These are phyloP conservation scores for Oreotrochilus melanogaster DNA, from an alignment of 2,113 vertebrate genomes.

Conservation along the genomic window DNA sequence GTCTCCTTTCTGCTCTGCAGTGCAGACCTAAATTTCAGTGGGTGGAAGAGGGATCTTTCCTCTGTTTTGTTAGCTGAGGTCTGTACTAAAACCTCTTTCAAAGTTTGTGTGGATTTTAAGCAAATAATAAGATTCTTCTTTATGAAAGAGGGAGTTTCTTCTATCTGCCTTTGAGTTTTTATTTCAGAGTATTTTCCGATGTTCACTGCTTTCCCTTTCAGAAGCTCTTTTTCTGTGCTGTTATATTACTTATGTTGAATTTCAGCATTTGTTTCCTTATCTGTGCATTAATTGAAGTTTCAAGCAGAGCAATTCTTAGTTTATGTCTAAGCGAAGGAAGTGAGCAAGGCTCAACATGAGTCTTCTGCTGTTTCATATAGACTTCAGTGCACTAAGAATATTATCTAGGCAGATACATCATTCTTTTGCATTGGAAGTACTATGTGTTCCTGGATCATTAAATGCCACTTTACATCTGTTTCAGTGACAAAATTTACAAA, in stretches of 20 bases:
- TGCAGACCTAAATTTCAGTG: background rate
- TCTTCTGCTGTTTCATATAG: background rate
- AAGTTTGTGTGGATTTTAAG: background rate
- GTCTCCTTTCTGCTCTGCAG: background rate
- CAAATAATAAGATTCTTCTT: background rate
- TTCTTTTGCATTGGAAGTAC: background rate
- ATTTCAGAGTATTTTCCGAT: background rate
- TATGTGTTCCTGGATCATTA: constrained; percentile 11
- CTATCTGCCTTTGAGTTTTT: background rate
- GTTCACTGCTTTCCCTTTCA: constrained; percentile 15
- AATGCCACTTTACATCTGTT: background rate
- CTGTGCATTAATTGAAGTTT: background rate
- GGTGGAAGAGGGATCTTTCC: background rate
- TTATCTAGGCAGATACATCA: background rate
- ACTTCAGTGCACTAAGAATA: background rate
- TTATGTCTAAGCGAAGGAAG: constrained; percentile 12
- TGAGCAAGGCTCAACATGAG: background rate
- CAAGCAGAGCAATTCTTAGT: constrained; percentile 5
- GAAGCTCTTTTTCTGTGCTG: background rate
- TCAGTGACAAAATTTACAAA: background rate
- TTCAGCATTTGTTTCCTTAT: constrained; percentile 34
- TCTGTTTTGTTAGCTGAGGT: background rate
- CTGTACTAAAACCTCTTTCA: background rate
- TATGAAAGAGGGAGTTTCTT: background rate
- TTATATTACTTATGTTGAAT: background rate